Percentiles rank a stretch among this genome's conserved stretches.
Conservation (phyloP, 2,888 invertebrate genomes). For the Lithophane semibrunnea region DNA sequence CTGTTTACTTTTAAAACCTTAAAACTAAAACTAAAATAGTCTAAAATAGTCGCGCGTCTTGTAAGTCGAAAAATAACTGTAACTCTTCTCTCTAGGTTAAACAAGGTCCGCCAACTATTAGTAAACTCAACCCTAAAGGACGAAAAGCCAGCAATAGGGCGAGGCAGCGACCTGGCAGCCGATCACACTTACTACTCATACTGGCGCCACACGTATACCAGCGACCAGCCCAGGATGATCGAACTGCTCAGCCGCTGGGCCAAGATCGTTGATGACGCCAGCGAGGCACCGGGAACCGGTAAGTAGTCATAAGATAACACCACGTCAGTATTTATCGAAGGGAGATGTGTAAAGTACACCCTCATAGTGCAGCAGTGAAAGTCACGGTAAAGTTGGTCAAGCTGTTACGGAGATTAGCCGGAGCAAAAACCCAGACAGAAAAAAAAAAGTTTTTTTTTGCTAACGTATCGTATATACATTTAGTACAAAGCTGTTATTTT, state of each 20-base stretch:
- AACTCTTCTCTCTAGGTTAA: constrained; percentile 80
- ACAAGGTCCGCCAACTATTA: constrained; percentile 92
- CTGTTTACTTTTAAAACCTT: not conserved
- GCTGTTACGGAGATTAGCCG: no score
- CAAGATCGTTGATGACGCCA: constrained; percentile 36
- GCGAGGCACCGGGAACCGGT: constrained; percentile 67
- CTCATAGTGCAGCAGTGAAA: no score
- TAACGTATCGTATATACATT: no score
- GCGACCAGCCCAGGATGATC: constrained; percentile 91
- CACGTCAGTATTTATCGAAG: not conserved
- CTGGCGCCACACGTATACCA: constrained; percentile 92
- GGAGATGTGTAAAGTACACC: not conserved
- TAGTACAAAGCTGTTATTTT: no score
- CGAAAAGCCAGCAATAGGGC: constrained; percentile 80
- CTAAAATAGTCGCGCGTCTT: no score
- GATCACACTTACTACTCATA: constrained; percentile 91
- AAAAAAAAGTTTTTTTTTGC: no score
- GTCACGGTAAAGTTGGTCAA: no score
- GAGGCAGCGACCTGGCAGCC: constrained; percentile 71
- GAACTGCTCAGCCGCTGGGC: constrained; percentile 92
- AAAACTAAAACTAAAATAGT: no score
- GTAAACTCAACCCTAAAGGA: constrained; percentile 90
- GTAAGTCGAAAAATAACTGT: constrained; percentile 1
- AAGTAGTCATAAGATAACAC: not conserved
- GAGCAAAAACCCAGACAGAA: no score